Evolutionary conservation across 2,797 vertebrate genomes (phyloP), one percentile per base, ranked within the genome.

Genomic region (Myripristis jacobus): DNA sequence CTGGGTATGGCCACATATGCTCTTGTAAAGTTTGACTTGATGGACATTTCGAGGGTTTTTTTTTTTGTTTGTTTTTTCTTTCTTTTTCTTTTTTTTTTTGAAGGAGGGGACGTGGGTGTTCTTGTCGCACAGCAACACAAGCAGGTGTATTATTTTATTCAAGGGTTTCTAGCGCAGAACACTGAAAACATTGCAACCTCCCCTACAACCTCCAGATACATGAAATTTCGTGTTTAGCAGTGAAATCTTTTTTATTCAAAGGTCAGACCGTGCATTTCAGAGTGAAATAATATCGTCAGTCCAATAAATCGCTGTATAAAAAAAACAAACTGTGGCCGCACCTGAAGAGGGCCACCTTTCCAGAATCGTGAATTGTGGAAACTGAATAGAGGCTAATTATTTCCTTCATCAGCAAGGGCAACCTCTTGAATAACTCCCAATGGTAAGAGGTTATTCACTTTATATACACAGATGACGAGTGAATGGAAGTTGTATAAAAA

Each of bases 401-500:
- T n/a, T 31, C 58, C 25, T 48, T 13, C n/a, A 13, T 61, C 27
- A 34, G 15, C 13, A 6, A 65, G 25, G 52, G 41, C 18, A 62
- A 21, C 81, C 73, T 47, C 27, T 58, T 50, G 29, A 46, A 29
- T 84, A 80, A 75, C 55, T 54, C 2, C 60, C 63, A 31, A 72
- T 55, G 53, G 76, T 75, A 73, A 66, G 81, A 84, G 70, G 74
- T 75, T 58, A 34, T 81, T 81, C 71, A 19, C 59, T 83, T 78
- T 48, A 43, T 75, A 84, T 85, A 67, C 75, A 78, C 53, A 78
- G 53, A 74, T 88, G 86, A 86, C 61, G 74, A 87, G 75, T 84
- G 82, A 90, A 73, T 82, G 80, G 87, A 83, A 90, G 84, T 87
- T 82, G 80, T 90, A 88, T 85, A 87, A 87, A 85, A n/a, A 89